Conservation (phyloP, 1,140 invertebrate genomes). For the Phocides pigmalion region DNA sequence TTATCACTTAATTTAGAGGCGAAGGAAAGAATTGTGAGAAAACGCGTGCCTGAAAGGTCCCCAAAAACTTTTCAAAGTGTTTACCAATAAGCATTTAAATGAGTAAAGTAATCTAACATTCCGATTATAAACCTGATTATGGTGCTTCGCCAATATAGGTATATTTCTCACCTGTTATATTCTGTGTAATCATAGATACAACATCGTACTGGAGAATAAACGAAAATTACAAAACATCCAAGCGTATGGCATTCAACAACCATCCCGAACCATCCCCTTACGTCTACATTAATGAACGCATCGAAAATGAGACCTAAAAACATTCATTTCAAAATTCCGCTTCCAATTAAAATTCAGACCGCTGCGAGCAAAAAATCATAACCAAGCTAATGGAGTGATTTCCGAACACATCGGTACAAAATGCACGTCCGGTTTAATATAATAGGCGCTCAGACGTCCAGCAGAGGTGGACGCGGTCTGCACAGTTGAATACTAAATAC, state of each 20-base stretch:
- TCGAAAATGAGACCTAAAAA: slow-evolving; percentile 21
- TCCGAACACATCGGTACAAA: slow-evolving; percentile 34
- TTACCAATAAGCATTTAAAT: too few relatives aligned
- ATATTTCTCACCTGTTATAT: too few relatives aligned
- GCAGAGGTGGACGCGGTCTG: slow-evolving; percentile 26
- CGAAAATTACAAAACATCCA: too few relatives aligned
- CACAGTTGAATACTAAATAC: slow-evolving; percentile 27
- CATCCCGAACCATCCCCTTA: neutral
- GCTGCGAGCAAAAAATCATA: slow-evolving; percentile 32
- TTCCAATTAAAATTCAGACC: slow-evolving; percentile 34
- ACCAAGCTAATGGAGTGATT: slow-evolving; percentile 36
- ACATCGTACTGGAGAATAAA: too few relatives aligned
- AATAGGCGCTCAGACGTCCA: slow-evolving; percentile 33
- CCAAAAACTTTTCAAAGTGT: too few relatives aligned
- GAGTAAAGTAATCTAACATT: too few relatives aligned
- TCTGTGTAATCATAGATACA: too few relatives aligned
- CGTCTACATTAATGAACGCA: slow-evolving; percentile 6
- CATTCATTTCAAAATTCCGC: slow-evolving; percentile 4
- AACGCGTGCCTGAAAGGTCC: too few relatives aligned
- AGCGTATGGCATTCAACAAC: neutral
- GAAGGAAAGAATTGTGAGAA: too few relatives aligned
- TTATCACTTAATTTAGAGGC: too few relatives aligned
- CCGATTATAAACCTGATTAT: too few relatives aligned
- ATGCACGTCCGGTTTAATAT: slow-evolving; percentile 34
- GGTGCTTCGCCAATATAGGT: too few relatives aligned